Base-by-base conservation (phyloP, 2,888 invertebrate species). In the Eulithis testata region DNA sequence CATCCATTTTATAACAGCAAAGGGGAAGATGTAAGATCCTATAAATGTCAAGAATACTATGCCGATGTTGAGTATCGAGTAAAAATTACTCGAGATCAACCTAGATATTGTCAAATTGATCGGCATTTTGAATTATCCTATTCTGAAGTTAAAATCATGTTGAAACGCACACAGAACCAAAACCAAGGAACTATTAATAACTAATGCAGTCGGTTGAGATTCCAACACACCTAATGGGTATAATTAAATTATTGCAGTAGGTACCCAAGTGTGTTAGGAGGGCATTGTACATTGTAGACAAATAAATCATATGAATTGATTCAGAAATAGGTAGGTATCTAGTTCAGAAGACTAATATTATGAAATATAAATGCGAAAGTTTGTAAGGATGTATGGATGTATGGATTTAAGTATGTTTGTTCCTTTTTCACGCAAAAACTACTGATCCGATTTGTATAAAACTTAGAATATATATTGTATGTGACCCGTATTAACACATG, bases 1-100 rank as follows among this genome's bases (percentile, higher is more conserved):
- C 64, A 88, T 78, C 83, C 86, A 87, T 71, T 85, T 87, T 37
- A 87, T 70, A 36, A 88, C 65, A 6, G 81, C 76, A 54, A 85
- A 78, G 3, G 85, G 85, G 44, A 82, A 82, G 63, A 85, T 68
- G 63, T 86, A 85, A 0, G 83, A 79, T 69, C 88, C 87, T 3
- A 87, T 70, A 52, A 86, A 80, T 11, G 83, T 78, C 49, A 85
- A 75, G 6, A 86, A 36, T 36, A 85, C 73, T 12, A 87, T 77
- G 4, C 82, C 74, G 9, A 82, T 69, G 56, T 84, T 83, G 4
- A 82, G 31, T 52, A 80, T 53, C 5, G 74, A 72, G 49, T 72
- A 68, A 5, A 78, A 68, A 66, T 80, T 72, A 44, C 72, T 74
- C 0, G 77, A 68, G 21, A 84, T 71, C 66, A 80, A 75, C 66